A percentile compares a stretch with the other conserved stretches of the same genome.
phyloP scores from a whole-genome alignment of 2,888 invertebrate species.

The Caenorhabditis sp. region DNA sequence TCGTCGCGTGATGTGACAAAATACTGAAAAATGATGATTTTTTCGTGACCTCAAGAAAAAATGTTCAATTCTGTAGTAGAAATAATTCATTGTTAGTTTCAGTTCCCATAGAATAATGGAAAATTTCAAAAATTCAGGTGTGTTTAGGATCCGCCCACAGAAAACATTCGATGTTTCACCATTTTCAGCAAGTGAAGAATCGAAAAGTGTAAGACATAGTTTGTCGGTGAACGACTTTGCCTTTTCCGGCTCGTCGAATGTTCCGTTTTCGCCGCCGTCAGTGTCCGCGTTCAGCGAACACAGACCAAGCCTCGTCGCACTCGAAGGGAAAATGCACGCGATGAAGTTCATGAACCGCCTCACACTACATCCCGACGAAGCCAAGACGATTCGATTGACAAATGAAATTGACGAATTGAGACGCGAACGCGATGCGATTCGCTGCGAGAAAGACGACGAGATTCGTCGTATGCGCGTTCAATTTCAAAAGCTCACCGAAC shows the following conservation, averaged over 20 bases:
- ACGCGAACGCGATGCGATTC: background rate
- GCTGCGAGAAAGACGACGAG: conserved; percentile 1
- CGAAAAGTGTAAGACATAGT: no score
- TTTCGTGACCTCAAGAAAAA: background rate
- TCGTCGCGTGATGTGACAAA: conserved; percentile 83
- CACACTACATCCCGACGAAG: no score
- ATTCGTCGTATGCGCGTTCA: background rate
- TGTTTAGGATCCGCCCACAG: background rate
- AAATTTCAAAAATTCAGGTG: background rate
- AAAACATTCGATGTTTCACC: no score
- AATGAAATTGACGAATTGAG: conserved; percentile 6
- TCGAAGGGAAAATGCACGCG: conserved; percentile 12
- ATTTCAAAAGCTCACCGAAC: conserved; percentile 12
- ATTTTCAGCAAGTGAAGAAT: no score
- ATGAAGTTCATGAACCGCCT: conserved; percentile 8
- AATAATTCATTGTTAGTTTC: no score
- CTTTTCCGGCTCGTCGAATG: no score
- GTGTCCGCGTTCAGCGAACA: no score
- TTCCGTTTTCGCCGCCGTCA: no score
- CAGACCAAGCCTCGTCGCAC: background rate
- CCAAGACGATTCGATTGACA: conserved; percentile 1
- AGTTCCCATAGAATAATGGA: background rate
- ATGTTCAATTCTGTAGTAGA: no score
- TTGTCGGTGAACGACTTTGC: no score
- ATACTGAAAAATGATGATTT: conserved; percentile 75